These are phyloP conservation scores for Ibycter americanus DNA, from an alignment of 2,797 vertebrate species.

Conservation along the genomic window DNA sequence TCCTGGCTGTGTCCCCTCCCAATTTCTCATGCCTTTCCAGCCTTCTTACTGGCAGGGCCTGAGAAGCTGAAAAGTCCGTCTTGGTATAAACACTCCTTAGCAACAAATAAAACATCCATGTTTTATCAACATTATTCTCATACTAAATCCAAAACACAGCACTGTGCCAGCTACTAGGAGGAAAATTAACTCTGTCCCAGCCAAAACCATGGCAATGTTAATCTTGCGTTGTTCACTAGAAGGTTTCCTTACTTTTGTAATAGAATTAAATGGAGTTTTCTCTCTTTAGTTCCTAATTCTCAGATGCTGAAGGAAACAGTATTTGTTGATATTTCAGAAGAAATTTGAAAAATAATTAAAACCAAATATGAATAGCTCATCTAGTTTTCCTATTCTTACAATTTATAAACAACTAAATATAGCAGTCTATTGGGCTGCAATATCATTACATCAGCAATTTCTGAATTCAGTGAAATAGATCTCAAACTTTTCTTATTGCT, in stretches of 20 bases:
- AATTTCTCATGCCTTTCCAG: no score
- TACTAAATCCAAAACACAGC: no score
- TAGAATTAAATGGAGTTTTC: neutral
- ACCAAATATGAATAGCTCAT: neutral
- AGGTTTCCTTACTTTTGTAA: neutral
- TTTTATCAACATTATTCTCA: no score
- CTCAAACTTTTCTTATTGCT: neutral
- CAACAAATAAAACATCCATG: no score
- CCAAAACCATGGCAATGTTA: neutral
- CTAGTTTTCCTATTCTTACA: neutral
- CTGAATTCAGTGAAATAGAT: neutral
- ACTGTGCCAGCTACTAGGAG: no score
- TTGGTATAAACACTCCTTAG: no score
- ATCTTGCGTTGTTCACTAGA: neutral
- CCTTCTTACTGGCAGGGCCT: no score
- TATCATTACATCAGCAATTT: neutral
- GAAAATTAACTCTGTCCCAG: no score
- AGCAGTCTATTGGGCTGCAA: neutral
- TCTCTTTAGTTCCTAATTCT: neutral
- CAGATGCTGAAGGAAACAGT: neutral
- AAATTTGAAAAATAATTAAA: neutral
- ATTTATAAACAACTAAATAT: neutral
- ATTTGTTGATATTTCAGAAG: neutral
- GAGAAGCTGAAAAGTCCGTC: no score
- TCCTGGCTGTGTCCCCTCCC: no score